A percentile compares a stretch with the other conserved stretches of the same genome.
These are phyloP conservation scores for Apoderus coryli DNA, from an alignment of 2,888 invertebrate species.

Conservation along the genomic window DNA sequence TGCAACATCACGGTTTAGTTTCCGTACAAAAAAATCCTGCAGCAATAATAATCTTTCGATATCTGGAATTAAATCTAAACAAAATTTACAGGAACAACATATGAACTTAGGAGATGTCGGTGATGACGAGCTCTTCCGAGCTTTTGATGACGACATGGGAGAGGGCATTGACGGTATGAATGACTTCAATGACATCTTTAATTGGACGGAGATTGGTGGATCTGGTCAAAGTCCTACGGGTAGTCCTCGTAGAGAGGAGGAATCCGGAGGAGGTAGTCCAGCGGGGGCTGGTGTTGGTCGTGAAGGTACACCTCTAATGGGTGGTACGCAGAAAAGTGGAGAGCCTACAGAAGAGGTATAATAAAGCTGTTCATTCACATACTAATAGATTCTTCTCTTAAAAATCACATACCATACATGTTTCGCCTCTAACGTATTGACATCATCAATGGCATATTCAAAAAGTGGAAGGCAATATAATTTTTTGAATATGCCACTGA, in stretches of 20 bases:
- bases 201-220: slow-evolving; percentile 46
- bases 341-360: slow-evolving; percentile 28
- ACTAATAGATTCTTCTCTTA: too few species aligned
- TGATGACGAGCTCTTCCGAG: slow-evolving; percentile 39
- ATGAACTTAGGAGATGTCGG: slow-evolving; percentile 51
- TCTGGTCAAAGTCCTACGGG: slow-evolving; percentile 41
- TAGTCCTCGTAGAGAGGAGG: slow-evolving; percentile 20
- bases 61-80: too few species aligned
- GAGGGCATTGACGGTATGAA: slow-evolving; percentile 49
- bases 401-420: too few species aligned
- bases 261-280: slow-evolving; percentile 35
- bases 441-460: too few species aligned
- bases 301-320: slow-evolving; percentile 33
- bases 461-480: too few species aligned
- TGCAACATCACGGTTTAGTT: too few species aligned
- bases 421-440: too few species aligned
- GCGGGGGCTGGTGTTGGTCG: slow-evolving; percentile 32
- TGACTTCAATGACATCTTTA: slow-evolving; percentile 67
- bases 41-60: too few species aligned
- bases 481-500: too few species aligned
- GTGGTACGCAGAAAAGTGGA: slow-evolving; percentile 29
- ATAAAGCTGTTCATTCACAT: too few species aligned
- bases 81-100: too few species aligned
- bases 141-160: slow-evolving; percentile 34
- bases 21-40: too few species aligned